These are phyloP conservation scores for Venustoraphidia nigricollis DNA, from an alignment of 2,888 invertebrate species.

Conservation along the genomic window DNA sequence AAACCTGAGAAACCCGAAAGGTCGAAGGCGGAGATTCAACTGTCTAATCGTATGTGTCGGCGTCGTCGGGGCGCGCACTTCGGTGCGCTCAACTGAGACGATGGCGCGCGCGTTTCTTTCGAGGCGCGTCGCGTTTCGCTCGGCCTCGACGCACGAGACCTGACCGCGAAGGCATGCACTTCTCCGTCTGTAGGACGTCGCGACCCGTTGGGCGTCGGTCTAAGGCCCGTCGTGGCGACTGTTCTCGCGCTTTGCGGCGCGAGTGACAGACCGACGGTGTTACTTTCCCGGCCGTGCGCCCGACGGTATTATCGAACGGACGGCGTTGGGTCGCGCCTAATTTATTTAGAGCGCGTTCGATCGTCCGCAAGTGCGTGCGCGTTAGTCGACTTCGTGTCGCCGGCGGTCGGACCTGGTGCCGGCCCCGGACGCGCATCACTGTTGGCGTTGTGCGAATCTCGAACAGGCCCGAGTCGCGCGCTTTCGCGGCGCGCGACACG, in stretches of 20 bases:
- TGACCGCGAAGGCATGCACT: slow-evolving; percentile 23
- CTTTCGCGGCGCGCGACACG: too few relatives aligned
- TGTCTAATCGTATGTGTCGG: slow-evolving; percentile 12
- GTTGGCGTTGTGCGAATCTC: slow-evolving; percentile 10
- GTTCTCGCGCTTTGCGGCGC: slow-evolving; percentile 7
- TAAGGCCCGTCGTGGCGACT: slow-evolving; percentile 21
- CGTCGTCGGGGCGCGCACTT: slow-evolving; percentile 10
- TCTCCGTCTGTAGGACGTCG: slow-evolving; percentile 34
- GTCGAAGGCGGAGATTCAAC: slow-evolving; percentile 18
- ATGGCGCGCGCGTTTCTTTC: slow-evolving; percentile 9
- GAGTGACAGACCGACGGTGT: slow-evolving; percentile 7
- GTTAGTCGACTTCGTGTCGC: slow-evolving; percentile 15
- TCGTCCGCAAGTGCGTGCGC: slow-evolving; percentile 18
- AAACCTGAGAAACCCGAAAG: slow-evolving; percentile 21
- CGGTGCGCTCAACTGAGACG: slow-evolving; percentile 7
- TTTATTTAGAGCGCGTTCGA: slow-evolving; percentile 10
- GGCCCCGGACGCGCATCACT: slow-evolving; percentile 8
- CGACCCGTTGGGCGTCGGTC: slow-evolving; percentile 33
- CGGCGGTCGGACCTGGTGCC: slow-evolving; percentile 10
- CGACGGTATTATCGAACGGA: slow-evolving; percentile 12
- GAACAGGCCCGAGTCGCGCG: slow-evolving; percentile 15
- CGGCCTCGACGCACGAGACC: slow-evolving; percentile 11
- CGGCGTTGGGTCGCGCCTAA: slow-evolving; percentile 8
- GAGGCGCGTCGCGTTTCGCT: slow-evolving; percentile 8
- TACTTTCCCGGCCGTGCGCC: slow-evolving; percentile 11